These are phyloP conservation scores for Enteromius argenteus DNA, from an alignment of 2,797 vertebrate species.

Conservation along the genomic window DNA sequence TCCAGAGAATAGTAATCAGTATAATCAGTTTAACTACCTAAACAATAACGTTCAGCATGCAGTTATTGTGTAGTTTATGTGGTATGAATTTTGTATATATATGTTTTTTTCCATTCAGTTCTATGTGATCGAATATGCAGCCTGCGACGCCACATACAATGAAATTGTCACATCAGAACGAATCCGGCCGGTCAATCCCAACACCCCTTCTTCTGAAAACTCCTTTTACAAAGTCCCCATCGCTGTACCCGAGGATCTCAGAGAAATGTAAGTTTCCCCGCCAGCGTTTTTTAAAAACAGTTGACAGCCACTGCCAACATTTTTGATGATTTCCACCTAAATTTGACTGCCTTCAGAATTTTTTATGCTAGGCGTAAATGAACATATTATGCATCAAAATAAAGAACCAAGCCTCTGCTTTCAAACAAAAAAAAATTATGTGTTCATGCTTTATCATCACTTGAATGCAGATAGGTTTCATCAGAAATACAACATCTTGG, in stretches of 20 bases:
- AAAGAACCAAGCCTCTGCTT: no score
- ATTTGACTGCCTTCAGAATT: no score
- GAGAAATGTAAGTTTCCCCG: slow-evolving; percentile 84
- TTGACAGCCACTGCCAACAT: no score
- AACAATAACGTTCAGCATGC: not conserved
- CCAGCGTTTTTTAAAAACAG: no score
- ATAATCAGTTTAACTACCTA: not conserved
- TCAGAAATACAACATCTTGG: no score
- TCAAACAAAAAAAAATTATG: no score
- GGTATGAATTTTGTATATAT: not conserved
- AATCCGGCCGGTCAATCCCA: slow-evolving; percentile 91
- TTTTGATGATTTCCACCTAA: no score
- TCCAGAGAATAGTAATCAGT: not conserved
- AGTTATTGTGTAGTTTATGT: not conserved
- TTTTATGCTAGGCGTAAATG: no score
- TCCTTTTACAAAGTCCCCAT: slow-evolving; percentile 90
- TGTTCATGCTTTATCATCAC: no score
- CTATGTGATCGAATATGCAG: slow-evolving; percentile 93
- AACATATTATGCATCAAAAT: no score
- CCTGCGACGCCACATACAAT: slow-evolving; percentile 91
- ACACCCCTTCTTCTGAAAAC: slow-evolving; percentile 83
- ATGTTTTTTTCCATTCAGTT: slow-evolving; percentile 75
- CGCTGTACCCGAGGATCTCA: slow-evolving; percentile 88
- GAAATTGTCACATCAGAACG: slow-evolving; percentile 92
- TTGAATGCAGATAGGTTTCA: no score